Base-by-base conservation (phyloP, 2,113 vertebrate genomes). In the Mohoua ochrocephala region DNA sequence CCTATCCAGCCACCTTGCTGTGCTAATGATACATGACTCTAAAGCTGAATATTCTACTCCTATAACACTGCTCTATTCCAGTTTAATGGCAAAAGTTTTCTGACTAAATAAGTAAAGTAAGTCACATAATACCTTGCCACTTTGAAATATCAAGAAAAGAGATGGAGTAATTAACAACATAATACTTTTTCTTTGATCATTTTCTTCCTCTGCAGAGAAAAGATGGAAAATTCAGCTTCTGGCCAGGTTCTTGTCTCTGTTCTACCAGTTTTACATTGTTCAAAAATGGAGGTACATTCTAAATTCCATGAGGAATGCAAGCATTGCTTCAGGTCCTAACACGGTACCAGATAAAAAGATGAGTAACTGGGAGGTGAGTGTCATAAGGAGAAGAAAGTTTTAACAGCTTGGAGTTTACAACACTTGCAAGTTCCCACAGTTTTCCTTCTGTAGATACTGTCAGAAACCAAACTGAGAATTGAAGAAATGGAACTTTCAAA, bases 121-220 rank as follows among this genome's bases (percentile, higher is more conserved):
- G 21, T 26, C 9, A 15, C 24, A 28, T 31, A 49, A 37, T 30
- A 30, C 0, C 0, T n/a, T 65, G 15, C 5, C 18, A 33, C 20
- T 16, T 65, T 42, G 68, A 88, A 82, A 35, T 35, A 44, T 5
- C 10, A 56, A 22, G 47, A 75, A 82, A 78, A 79, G 45, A 53
- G n/a, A 23, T 7, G 0, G 42, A 86, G 2, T 52, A 37, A 8
- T 35, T 53, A 10, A 19, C 2, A 69, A 35, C 7, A 7, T 21
- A 39, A 27, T 35, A 13, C 0, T 1, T 47, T 61, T 89, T 56
- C 27, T 67, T 83, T 47, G 16, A 17, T 44, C 0, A 39, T 65
- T 79, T 33, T 30, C 37, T 57, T 27, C 31, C 18, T 89, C 71
- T 70, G 22, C 18, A 49, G 37, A 67, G 24, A 79, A 75, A 67